These are phyloP conservation scores for Pipistrellus kuhlii DNA, from an alignment of 2,797 vertebrate species.

Conservation along the genomic window DNA sequence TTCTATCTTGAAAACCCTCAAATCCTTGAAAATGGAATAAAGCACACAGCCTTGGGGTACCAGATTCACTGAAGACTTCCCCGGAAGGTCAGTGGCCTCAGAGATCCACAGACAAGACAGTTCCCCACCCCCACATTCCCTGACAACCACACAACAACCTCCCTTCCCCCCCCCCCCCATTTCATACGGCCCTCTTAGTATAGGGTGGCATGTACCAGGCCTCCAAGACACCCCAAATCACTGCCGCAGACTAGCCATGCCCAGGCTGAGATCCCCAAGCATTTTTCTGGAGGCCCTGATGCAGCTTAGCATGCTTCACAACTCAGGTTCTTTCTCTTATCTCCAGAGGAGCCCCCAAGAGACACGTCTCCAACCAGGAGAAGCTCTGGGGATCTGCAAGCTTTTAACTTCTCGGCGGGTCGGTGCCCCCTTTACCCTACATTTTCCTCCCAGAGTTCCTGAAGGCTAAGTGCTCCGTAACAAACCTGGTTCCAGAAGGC, in stretches of 20 bases:
- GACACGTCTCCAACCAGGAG: too few species aligned
- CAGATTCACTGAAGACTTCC: too few species aligned
- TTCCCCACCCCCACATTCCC: not conserved
- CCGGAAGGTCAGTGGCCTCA: not conserved
- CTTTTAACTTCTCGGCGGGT: not conserved
- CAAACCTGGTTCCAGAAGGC: too few species aligned
- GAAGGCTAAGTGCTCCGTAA: too few species aligned
- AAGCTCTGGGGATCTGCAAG: accelerated
- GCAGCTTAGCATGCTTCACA: too few species aligned
- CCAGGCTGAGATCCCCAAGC: accelerated
- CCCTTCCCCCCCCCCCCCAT: too few species aligned
- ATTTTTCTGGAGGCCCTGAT: accelerated
- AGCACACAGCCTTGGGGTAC: not conserved
- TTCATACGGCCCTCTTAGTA: not conserved
- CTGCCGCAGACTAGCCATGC: accelerated
- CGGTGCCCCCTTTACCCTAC: accelerated
- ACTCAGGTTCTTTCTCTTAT: not conserved
- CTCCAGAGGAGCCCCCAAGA: not conserved
- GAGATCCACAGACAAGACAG: not conserved
- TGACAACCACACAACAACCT: too few species aligned
- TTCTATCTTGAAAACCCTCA: not conserved
- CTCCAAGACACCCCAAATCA: not conserved
- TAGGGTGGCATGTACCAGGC: not conserved
- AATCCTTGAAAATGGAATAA: not conserved
- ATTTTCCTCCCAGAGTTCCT: not conserved